phyloP scores from a whole-genome alignment of 1,140 invertebrate species.

The Protaetia brevitarsis region DNA sequence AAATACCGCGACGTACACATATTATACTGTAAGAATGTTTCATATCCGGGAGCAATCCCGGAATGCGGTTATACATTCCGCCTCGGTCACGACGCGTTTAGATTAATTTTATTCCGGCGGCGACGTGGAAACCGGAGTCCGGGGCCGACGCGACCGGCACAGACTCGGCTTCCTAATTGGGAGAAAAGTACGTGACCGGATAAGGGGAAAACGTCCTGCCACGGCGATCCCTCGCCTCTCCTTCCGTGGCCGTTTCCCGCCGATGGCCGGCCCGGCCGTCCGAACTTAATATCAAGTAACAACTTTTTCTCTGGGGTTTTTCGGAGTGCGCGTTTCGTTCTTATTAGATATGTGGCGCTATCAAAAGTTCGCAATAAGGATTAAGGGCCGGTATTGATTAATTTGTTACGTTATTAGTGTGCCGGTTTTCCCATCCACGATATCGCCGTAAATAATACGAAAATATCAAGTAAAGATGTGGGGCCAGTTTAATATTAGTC shows the following conservation, averaged over 20 bases:
- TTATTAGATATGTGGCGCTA: neutral
- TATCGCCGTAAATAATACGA: neutral
- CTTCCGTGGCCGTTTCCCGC: too few relatives aligned
- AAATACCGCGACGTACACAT: neutral
- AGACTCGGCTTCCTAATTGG: neutral
- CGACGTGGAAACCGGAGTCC: neutral
- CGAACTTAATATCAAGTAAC: neutral
- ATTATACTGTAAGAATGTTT: slow-evolving; percentile 6
- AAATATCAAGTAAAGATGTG: too few relatives aligned
- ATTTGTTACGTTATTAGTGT: neutral
- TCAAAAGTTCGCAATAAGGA: neutral
- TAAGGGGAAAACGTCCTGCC: neutral
- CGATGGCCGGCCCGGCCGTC: neutral
- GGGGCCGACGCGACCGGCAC: neutral
- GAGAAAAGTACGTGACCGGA: neutral
- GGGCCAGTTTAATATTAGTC: too few relatives aligned
- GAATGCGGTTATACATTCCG: slow-evolving; percentile 8
- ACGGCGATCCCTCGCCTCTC: neutral
- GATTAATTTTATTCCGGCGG: slow-evolving; percentile 10
- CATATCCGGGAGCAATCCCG: slow-evolving; percentile 6
- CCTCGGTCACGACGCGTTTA: neutral
- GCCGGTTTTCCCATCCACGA: neutral
- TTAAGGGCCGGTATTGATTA: neutral
- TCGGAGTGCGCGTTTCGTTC: neutral
- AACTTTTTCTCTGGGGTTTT: neutral